Evolutionary conservation across 2,797 vertebrate genomes (phyloP).

Genomic region (Sebastes nivosus): DNA sequence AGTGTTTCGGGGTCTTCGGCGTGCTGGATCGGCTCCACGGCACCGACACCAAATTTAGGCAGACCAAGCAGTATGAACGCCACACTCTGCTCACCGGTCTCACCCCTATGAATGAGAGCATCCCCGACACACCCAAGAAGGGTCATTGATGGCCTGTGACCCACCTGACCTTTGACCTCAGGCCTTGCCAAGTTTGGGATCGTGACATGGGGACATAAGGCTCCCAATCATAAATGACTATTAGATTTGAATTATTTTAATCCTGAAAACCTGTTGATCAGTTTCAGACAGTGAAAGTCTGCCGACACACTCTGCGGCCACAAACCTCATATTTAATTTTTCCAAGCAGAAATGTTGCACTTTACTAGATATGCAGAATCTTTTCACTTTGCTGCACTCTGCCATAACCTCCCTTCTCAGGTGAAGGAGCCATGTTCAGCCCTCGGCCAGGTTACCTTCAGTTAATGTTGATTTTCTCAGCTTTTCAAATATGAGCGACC

Average conservation of each 20-base stretch:
- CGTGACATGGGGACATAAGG: fast-evolving
- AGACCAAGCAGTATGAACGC: conserved; percentile 88
- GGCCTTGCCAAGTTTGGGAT: background rate
- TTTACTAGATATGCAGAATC: background rate
- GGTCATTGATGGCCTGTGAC: conserved; percentile 49
- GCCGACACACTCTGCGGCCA: background rate
- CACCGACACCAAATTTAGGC: conserved; percentile 87
- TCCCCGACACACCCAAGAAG: conserved; percentile 85
- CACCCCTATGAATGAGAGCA: conserved; percentile 87
- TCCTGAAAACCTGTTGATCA: conserved; percentile 2
- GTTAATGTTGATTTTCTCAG: background rate
- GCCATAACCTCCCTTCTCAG: background rate
- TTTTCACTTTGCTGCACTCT: background rate
- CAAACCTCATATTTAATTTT: background rate
- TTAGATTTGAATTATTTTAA: conserved; percentile 10
- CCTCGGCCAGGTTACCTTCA: background rate
- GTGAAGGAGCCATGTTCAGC: background rate
- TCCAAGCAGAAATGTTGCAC: background rate
- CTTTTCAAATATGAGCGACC: background rate
- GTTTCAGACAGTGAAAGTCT: background rate
- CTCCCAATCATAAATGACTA: background rate
- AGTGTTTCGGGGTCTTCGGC: conserved; percentile 92
- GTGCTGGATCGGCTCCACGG: conserved; percentile 92
- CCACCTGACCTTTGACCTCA: background rate
- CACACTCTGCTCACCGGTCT: conserved; percentile 86